Evolutionary conservation across 2,888 invertebrate genomes (phyloP), one percentile per base, ranked within the genome.

Genomic region (Drosophila paramelanica): DNA sequence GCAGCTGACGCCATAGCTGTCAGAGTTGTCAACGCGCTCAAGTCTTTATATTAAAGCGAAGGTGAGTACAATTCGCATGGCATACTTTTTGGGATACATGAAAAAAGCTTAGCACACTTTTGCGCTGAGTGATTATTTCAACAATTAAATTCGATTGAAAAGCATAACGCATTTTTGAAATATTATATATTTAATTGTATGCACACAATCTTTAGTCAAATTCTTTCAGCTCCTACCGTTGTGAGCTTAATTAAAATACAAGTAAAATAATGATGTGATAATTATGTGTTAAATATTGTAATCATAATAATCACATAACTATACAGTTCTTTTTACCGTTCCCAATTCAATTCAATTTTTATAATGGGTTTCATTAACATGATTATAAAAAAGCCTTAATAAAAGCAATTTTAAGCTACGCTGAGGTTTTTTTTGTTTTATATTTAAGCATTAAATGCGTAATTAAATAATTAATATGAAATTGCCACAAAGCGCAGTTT

Each of bases 391-490:
- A 23, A 23, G 4, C 23, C 0, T 23, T 23, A 23, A 23, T 23
- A 23, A 23, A 23, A 23, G 23, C 13, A 14, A 27, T 17, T 23
- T 27, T 0, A 17, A 57, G 10, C 23, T 41, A 10, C 11, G 38
- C n/a, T 39, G 8, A 17, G 10, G 31, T 31, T 31, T 31, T 14
- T 42, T 36, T 43, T 10, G 25, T 7, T 33, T 61, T 39, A 56
- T 3, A 23, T 47, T 55, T 58, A 49, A 58, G 23, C 57, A 67
- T 67, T 61, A 62, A 13, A 27, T 43, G 20, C n/a, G 38, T 73
- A 70, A 67, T 76, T 79, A 76, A 57, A 76, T 72, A 82, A 79
- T 82, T 69, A 67, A 64, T 64, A 50, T 51, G 42, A 53, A 58
- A 69, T 59, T 71, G 46, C 47, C 66, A 58, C 50, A 53, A 74